Evolutionary conservation across 2,888 invertebrate species (phyloP), one percentile per base, ranked within the genome.

Genomic region (Heteropelma amictum): DNA sequence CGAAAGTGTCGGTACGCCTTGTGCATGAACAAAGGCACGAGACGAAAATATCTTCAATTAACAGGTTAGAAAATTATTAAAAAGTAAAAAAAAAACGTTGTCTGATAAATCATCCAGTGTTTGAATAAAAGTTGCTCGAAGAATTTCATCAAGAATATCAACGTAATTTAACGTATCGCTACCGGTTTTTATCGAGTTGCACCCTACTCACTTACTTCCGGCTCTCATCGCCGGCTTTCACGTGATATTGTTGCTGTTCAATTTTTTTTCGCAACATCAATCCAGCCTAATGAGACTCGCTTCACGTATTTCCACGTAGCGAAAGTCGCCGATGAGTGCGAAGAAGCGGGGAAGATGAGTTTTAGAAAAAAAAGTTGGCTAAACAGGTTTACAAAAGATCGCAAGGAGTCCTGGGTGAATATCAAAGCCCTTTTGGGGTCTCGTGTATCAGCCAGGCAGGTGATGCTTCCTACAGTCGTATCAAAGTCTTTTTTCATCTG

Each of bases 351-450:
- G 17, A 35, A 26, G n/a, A 28, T 3, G n/a, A n/a, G n/a, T n/a
- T n/a, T n/a, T n/a, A n/a, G n/a, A 26, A 42, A 63, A 64, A 68
- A 47, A 67, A 68, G 23, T 38, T 67, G 45, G 51, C 51, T 28
- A 68, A 72, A 68, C 75, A 72, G 71, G 75, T 76, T 76, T 76
- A 68, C 56, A 56, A 76, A 76, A 67, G 63, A 58, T 28, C 56
- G 35, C 67, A 53, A 53, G 38, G 58, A 65, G 64, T 10, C 40
- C 28, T 26, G 40, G 51, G 35, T 67, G 47, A n/a, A n/a, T 54
- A 61, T 61, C 54, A 33, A 10, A 65, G 61, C 70, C 70, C 70
- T 71, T 58, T 35, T 67, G 75, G 63, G 23, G 49, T 35, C 45
- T 23, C 45, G 28, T 26, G 19, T 21, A 40, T 23, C 56, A 19